phyloP scores from a whole-genome alignment of 2,888 invertebrate genomes.

The Parochlus steinenii region DNA sequence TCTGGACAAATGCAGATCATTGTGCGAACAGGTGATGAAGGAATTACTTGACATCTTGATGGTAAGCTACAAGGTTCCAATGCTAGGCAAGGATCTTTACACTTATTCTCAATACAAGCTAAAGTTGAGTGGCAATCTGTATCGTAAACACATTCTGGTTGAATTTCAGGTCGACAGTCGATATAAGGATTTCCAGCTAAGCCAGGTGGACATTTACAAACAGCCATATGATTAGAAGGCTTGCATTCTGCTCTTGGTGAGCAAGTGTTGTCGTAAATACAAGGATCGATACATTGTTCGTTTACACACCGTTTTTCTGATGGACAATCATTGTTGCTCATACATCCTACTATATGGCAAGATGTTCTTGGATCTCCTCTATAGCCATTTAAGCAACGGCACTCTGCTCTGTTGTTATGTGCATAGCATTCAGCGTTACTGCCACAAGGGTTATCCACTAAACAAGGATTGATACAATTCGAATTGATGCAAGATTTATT shows the following conservation, averaged over 20 bases:
- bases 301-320: conserved; percentile 70
- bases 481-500: conserved; percentile 71
- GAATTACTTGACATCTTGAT: conserved; percentile 63
- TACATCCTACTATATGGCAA: conserved; percentile 66
- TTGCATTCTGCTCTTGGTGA: conserved; percentile 62
- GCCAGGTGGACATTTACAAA: conserved; percentile 70
- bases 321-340: conserved; percentile 76
- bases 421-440: conserved; percentile 68
- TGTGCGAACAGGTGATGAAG: conserved; percentile 67
- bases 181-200: conserved; percentile 67
- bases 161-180: conserved; percentile 54
- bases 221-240: conserved; percentile 62
- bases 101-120: conserved; percentile 67
- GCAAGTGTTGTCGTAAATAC: conserved; percentile 59
- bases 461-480: conserved; percentile 73
- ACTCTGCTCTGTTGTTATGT: conserved; percentile 53
- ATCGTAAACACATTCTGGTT: conserved; percentile 63
- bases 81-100: conserved; percentile 65
- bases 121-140: conserved; percentile 62
- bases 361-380: conserved; percentile 59
- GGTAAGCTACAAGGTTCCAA: conserved; percentile 66
- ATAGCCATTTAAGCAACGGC: conserved; percentile 66
- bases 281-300: conserved; percentile 72
- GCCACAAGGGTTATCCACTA: conserved; percentile 64
- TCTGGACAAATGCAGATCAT: conserved; percentile 83